Evolutionary conservation across 1,140 invertebrate species (phyloP).

Genomic region (Elysia chlorotica): DNA sequence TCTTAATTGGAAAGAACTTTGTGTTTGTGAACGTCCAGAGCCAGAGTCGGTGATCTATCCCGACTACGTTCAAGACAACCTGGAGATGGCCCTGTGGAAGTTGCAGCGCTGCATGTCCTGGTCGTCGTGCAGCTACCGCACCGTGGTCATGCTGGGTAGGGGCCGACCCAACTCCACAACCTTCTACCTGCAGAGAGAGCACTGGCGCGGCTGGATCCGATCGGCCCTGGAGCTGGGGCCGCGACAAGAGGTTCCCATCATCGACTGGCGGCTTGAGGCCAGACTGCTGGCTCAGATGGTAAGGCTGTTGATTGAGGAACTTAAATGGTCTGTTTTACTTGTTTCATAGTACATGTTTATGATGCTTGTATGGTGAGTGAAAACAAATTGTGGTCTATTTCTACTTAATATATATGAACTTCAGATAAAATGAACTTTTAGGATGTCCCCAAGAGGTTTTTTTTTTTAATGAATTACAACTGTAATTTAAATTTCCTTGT

Average conservation of each 20-base stretch:
- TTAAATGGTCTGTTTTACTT: no score
- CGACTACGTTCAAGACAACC: conserved; percentile 25
- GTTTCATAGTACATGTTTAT: not conserved
- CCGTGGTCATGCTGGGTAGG: conserved; percentile 10
- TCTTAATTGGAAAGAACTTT: no score
- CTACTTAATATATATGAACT: no score
- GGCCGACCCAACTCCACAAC: conserved; percentile 15
- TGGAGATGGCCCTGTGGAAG: conserved; percentile 23
- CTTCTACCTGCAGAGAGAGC: conserved; percentile 22
- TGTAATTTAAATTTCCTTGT: not conserved
- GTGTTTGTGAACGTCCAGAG: not conserved
- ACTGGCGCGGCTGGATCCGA: conserved; percentile 23
- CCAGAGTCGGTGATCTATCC: conserved; percentile 16
- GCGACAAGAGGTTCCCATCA: conserved; percentile 12
- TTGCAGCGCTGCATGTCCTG: conserved; percentile 22
- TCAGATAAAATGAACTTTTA: no score
- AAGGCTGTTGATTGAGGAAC: no score
- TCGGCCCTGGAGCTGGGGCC: conserved; percentile 9
- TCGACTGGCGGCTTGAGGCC: conserved; percentile 22
- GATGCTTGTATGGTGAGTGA: not conserved
- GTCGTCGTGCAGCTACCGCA: conserved; percentile 20
- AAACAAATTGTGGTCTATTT: not conserved
- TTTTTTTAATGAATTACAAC: not conserved
- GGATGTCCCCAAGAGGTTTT: not conserved
- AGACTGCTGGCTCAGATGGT: conserved; percentile 22